phyloP scores from a whole-genome alignment of 2,113 vertebrate species.

The Sceloporus tristichus region DNA sequence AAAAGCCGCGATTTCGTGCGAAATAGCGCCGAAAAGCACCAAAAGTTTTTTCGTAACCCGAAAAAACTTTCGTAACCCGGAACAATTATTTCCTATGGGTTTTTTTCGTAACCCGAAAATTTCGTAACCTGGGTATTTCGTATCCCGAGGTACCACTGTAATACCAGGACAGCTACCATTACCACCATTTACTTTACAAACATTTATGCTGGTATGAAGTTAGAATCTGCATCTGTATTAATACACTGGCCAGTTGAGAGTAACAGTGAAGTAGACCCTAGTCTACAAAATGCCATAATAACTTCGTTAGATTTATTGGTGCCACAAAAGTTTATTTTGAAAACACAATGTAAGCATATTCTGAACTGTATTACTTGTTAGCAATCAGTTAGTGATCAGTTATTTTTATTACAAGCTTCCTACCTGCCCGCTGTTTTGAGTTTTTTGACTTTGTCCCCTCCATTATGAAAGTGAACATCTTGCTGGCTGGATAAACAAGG shows the following conservation, averaged over 20 bases:
- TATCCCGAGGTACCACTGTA: too few species aligned
- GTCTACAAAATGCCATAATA: not conserved
- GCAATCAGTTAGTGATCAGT: not conserved
- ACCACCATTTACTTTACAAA: not conserved
- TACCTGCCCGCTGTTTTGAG: conserved; percentile 96
- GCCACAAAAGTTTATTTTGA: not conserved
- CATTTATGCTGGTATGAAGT: not conserved
- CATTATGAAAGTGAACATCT: conserved; percentile 97
- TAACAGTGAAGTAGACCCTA: not conserved
- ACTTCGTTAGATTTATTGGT: not conserved
- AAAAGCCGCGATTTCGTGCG: too few species aligned
- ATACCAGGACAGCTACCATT: not conserved
- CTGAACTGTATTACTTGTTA: not conserved
- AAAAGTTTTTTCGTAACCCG: too few species aligned
- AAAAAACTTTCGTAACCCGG: too few species aligned
- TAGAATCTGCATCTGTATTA: not conserved
- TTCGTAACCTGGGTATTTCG: too few species aligned
- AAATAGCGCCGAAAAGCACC: too few species aligned
- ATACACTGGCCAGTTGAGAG: not conserved
- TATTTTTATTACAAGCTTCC: conserved; percentile 1
- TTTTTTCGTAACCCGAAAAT: too few species aligned
- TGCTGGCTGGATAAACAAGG: conserved; percentile 95
- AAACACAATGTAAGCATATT: not conserved
- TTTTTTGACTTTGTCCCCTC: conserved; percentile 99
- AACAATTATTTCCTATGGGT: too few species aligned